Evolutionary conservation across 2,888 invertebrate genomes (phyloP), one percentile per base, ranked within the genome.

Genomic region (Bombylius major): DNA sequence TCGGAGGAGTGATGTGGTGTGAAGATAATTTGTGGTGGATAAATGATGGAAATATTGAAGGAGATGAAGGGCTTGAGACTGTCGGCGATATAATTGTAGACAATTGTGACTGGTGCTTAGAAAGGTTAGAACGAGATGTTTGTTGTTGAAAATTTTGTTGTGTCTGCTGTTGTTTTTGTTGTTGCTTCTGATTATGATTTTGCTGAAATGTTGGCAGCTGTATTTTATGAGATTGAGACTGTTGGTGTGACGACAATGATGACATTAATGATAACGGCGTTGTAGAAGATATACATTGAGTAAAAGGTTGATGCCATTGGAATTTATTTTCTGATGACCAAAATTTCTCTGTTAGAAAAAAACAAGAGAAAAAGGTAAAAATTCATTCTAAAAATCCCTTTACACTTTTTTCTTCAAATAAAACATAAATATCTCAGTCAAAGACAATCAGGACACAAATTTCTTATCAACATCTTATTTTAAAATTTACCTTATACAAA

Each of bases 1-100:
- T 47, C 13, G 51, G 57, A 51, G 62, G 44, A 39, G 62, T 36
- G 39, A 55, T 59, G 32, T 54, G 58, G 14, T 58, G 62, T 46
- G 59, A 57, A 31, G 50, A 50, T 46, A 11, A 68, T 68, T 65
- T 23, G 62, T 66, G 67, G 64, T 66, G 66, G 65, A 62, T 61
- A 47, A 56, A 53, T 54, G 61, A 58, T 55, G 57, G 59, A 42
- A 59, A 56, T 56, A 61, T 59, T 61, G 59, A 58, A 58, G 59
- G 55, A 58, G 56, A 58, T 56, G 60, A 59, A 56, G 59, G 56
- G 56, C 59, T 55, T 54, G 58, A 58, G 53, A 58, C 58, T 58
- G 59, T 58, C 54, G 61, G 60, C 53, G 61, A 59, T 57, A 57
- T 59, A 58, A 59, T 60, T 56, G 61, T 50, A 47, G 51, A 55